These are phyloP conservation scores for Nasonia vitripennis DNA, from an alignment of 1,140 invertebrate species.

Conservation along the genomic window DNA sequence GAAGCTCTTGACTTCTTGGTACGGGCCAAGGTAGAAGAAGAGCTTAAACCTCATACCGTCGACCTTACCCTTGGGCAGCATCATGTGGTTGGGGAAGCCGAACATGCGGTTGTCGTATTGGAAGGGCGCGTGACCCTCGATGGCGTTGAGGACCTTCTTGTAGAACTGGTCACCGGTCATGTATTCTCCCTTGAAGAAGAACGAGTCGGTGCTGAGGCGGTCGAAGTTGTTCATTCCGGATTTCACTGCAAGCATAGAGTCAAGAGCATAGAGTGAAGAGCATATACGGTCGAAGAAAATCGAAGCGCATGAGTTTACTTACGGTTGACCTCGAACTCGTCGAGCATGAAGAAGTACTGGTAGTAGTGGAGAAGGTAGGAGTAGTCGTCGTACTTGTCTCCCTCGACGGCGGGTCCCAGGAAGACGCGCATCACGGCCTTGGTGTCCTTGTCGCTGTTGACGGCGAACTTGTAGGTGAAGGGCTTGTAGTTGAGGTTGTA, in stretches of 20 bases:
- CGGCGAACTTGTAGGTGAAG: constrained; percentile 79
- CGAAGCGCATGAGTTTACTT: constrained; percentile 53
- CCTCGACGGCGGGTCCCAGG: constrained; percentile 81
- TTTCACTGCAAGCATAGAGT: constrained; percentile 63
- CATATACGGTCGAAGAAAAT: no score
- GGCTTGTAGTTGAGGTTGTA: constrained; percentile 77
- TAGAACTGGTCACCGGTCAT: constrained; percentile 63
- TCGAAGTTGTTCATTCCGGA: constrained; percentile 68
- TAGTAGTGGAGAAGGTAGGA: constrained; percentile 76
- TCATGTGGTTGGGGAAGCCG: constrained; percentile 79
- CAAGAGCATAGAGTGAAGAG: no score
- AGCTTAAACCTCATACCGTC: constrained; percentile 80
- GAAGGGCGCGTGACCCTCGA: constrained; percentile 61
- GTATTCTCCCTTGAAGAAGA: constrained; percentile 64
- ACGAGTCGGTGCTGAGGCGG: constrained; percentile 68
- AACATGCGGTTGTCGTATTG: constrained; percentile 63
- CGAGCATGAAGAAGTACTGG: constrained; percentile 72
- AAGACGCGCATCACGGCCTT: constrained; percentile 80
- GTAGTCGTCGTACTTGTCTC: constrained; percentile 72
- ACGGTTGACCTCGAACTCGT: constrained; percentile 71
- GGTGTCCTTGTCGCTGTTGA: constrained; percentile 76
- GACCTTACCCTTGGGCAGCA: constrained; percentile 81
- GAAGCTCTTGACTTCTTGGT: constrained; percentile 58
- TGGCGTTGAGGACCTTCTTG: constrained; percentile 62
- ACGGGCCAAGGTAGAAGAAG: constrained; percentile 81